Evolutionary conservation across 2,888 invertebrate genomes (phyloP).

Genomic region (Ernsta delagoae): DNA sequence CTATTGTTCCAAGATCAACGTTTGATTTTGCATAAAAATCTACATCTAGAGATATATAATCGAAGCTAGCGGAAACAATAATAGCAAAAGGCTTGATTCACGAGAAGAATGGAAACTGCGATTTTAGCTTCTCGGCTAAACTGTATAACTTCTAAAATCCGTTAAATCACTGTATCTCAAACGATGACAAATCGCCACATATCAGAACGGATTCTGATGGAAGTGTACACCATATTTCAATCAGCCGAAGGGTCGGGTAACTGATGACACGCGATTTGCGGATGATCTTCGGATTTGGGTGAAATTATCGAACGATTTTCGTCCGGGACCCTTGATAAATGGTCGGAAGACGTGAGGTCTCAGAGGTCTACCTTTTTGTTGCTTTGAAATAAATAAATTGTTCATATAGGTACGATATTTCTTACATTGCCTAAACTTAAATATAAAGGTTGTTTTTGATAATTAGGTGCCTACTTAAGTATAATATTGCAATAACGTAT

Average conservation of each 20-base stretch:
- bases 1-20: no score
- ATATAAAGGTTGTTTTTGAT: no score
- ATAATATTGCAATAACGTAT: no score
- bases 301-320: slow-evolving; percentile 20
- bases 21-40: no score
- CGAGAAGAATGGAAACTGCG: not conserved
- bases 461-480: no score
- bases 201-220: slow-evolving; percentile 18
- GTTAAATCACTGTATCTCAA: not conserved
- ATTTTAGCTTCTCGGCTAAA: not conserved
- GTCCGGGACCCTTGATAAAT: not conserved
- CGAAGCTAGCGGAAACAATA: not conserved
- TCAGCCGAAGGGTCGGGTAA: slow-evolving; percentile 44
- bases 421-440: no score
- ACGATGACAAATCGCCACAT: slow-evolving; percentile 17
- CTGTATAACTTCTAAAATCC: not conserved
- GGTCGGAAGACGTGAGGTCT: not conserved
- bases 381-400: no score
- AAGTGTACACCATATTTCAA: slow-evolving; percentile 20
- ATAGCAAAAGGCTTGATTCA: no score
- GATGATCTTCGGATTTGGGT: slow-evolving; percentile 50
- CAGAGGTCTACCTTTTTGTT: no score
- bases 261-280: slow-evolving; percentile 60
- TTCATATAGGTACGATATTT: no score
- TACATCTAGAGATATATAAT: no score